Base-by-base conservation (phyloP, 2,797 vertebrate species). In the Euphonia xanthogaster region DNA sequence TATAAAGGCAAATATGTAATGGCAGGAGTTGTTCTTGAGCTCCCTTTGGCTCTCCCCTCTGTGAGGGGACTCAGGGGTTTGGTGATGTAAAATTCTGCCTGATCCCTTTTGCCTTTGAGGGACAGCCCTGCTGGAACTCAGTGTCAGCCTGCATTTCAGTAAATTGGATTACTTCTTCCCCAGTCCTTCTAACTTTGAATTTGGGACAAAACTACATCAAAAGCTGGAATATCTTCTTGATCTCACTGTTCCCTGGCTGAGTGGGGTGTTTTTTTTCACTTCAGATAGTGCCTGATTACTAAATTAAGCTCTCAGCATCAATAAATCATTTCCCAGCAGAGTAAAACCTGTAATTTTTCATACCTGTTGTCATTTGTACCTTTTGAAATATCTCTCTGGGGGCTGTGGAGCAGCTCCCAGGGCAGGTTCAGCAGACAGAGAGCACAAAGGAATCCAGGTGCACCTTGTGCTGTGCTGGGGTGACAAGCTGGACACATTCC, bases 151-250 rank as follows among this genome's bases (percentile, higher is more conserved):
- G 66, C 67, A 68, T 97, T 97, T 97, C 97, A 94, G 18, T 93
- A 61, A 94, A 84, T 91, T 96, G 96, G 93, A 94, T 84, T 95
- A 93, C 73, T 90, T 94, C 89, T 96, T 94, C 94, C 84, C 60
- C 86, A 95, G 86, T 86, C 94, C 88, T 96, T 93, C 94, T 79
- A 91, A 47, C 8, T 97, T 96, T 91, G 86, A 93, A 95, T 94
- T 74, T 90, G 78, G 88, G 80, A 84, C 86, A 77, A 66, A 86
- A 86, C 76, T 82, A 57, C 90, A 90, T 71, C 10, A 94, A 93
- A 96, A 95, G 73, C 72, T 71, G 61, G 39, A 92, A 44, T 23
- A 73, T 35, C n/a, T 85, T 86, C 31, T 19, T 90, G 39, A 48
- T 60, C 55, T 21, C 8, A 35, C 62, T 81, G 4, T 55, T 72